A percentile compares a stretch with the other conserved stretches of the same genome.
Evolutionary conservation across 2,797 vertebrate species (phyloP).

Genomic region (Acanthopagrus latus): DNA sequence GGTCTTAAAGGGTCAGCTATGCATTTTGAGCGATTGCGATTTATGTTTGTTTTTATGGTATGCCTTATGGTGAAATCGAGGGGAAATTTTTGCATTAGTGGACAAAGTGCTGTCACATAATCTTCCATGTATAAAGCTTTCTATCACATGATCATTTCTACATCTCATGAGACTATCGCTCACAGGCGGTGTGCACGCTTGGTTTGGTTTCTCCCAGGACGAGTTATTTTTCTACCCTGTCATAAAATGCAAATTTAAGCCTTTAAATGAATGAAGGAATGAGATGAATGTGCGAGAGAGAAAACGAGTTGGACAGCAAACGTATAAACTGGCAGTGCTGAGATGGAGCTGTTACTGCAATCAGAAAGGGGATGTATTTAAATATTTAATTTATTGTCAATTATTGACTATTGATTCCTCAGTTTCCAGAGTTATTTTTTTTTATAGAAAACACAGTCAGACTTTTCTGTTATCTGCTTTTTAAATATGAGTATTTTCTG

Average conservation of each 20-base stretch:
- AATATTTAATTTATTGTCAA: not conserved
- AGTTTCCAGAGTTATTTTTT: no score
- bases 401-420: no score
- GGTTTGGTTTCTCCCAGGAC: not conserved
- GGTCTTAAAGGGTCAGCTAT: constrained; percentile 23
- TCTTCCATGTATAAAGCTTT: not conserved
- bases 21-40: constrained; percentile 21
- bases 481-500: no score
- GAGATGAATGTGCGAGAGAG: not conserved
- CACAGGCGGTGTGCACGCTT: not conserved
- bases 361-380: not conserved
- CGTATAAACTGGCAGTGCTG: not conserved
- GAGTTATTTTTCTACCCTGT: not conserved
- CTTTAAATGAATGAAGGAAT: constrained; percentile 13
- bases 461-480: no score
- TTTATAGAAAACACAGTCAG: no score
- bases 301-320: constrained; percentile 5
- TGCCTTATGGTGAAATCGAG: no score
- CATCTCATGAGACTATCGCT: not conserved
- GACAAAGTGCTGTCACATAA: no score
- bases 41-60: not conserved
- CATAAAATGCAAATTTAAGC: constrained; percentile 3
- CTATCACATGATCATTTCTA: not conserved
- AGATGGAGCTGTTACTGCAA: not conserved
- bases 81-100: no score